A percentile compares a stretch with the other conserved stretches of the same genome.
Evolutionary conservation across 2,113 vertebrate genomes (phyloP).

Genomic region (Saccopteryx bilineata): DNA sequence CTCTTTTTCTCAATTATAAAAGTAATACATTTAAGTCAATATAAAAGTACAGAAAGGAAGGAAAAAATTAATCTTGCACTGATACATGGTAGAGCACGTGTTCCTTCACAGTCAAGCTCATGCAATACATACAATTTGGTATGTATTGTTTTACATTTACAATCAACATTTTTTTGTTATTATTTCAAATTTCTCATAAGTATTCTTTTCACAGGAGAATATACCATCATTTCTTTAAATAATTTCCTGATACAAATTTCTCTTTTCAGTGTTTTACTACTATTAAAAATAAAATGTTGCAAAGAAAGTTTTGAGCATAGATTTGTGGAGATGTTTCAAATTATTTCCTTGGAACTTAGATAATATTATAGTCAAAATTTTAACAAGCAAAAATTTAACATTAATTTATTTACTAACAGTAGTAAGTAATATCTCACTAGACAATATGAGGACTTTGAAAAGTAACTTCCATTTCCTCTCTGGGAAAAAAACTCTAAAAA

Average conservation of each 20-base stretch:
- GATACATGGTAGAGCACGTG: not conserved
- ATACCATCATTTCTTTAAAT: not conserved
- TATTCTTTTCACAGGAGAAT: conserved; percentile 9
- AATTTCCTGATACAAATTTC: not conserved
- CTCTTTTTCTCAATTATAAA: not conserved
- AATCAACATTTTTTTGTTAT: not conserved
- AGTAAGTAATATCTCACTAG: not conserved
- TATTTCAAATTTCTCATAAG: conserved; percentile 32
- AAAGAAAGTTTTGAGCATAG: conserved; percentile 31
- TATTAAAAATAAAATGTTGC: conserved; percentile 12
- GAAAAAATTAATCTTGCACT: not conserved
- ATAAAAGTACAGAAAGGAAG: not conserved
- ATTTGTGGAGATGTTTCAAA: conserved; percentile 33
- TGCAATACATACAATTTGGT: not conserved
- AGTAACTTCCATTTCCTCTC: not conserved
- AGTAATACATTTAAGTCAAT: not conserved
- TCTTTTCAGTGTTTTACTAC: not conserved
- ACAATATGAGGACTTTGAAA: not conserved
- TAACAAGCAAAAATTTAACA: not conserved
- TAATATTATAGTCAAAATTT: conserved; percentile 11
- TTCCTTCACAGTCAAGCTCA: not conserved
- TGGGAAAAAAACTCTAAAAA: not conserved
- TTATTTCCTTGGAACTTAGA: conserved; percentile 17
- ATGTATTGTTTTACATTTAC: not conserved
- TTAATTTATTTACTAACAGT: not conserved